These are phyloP conservation scores for Poecilia picta DNA, from an alignment of 2,797 vertebrate species.

Conservation along the genomic window DNA sequence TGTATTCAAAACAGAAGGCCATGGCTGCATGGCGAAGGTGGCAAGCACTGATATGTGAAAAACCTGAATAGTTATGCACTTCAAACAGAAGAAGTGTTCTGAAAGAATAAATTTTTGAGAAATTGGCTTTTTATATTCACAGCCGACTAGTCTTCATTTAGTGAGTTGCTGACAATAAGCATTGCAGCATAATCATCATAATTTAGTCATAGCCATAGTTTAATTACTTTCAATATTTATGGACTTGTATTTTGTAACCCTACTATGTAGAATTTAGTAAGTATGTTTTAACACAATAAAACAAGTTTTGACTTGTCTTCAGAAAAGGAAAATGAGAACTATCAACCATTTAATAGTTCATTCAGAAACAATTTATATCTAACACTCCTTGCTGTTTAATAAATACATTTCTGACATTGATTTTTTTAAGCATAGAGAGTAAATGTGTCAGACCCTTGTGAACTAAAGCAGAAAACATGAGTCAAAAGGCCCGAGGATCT, in stretches of 20 bases:
- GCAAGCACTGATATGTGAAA: background rate
- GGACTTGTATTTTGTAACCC: background rate
- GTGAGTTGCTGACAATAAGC: background rate
- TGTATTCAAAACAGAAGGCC: slow-evolving; percentile 1
- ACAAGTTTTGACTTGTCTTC: background rate
- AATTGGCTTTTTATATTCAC: background rate
- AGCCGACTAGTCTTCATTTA: background rate
- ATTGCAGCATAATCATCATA: background rate
- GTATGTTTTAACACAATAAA: background rate
- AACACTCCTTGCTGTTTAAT: background rate
- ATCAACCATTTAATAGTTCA: background rate
- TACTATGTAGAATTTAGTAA: background rate
- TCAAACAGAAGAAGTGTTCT: background rate
- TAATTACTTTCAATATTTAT: background rate
- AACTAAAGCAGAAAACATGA: slow-evolving; percentile 7
- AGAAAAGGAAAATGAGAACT: background rate
- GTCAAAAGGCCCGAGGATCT: slow-evolving; percentile 14
- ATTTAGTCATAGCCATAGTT: background rate
- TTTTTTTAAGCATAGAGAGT: background rate
- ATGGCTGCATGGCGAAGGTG: background rate
- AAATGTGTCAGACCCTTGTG: background rate
- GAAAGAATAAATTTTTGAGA: background rate
- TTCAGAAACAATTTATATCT: too few species aligned
- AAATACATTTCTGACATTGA: background rate
- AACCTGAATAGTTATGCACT: background rate